Evolutionary conservation across 2,797 vertebrate species (phyloP), one percentile per base, ranked within the genome.

Genomic region (Notamacropus eugenii): DNA sequence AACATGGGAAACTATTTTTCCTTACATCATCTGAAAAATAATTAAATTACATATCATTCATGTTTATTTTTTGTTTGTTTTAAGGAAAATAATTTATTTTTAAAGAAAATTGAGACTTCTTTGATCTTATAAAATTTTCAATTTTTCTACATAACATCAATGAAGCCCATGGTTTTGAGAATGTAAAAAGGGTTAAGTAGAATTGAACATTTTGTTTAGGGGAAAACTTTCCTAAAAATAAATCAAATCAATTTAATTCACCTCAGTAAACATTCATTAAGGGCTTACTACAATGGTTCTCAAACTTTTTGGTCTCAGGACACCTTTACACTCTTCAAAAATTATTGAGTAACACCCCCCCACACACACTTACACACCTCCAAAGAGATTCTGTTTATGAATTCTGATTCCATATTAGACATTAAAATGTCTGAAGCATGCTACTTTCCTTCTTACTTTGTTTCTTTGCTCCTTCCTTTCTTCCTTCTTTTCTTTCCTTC

Each of bases 61-160:
- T 22, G 62, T n/a, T 74, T 67, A 67, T 19, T n/a, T 74, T 46
- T 27, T 82, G 19, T 82, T 82, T 91, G 8, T 46, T 50, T 91
- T 94, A 92, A 67, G 55, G 54, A 92, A 94, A 95, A 59, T 57
- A 1, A 58, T 90, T 91, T 94, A n/a, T 91, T 93, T 92, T 57
- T 8, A 58, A 97, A 93, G 31, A 95, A 91, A 90, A 92, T 90
- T 91, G 1, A 92, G 50, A 67, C 16, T 14, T 96, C 22, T 91
- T 93, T 62, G 74, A 74, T 9, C 40, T 50, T 27, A 93, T 95
- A 46, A 95, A 95, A 95, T 50, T 31, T 55, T 95, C 91, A 57
- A 52, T 93, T 91, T 92, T 93, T 93, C 55, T 2, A 74, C 90
- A 90, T 82, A 5, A 29, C n/a, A n/a, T 94, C 50, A 4, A 29